A percentile compares a stretch with the other conserved stretches of the same genome.
phyloP scores from a whole-genome alignment of 2,113 vertebrate species.

The Psittacus erithacus region DNA sequence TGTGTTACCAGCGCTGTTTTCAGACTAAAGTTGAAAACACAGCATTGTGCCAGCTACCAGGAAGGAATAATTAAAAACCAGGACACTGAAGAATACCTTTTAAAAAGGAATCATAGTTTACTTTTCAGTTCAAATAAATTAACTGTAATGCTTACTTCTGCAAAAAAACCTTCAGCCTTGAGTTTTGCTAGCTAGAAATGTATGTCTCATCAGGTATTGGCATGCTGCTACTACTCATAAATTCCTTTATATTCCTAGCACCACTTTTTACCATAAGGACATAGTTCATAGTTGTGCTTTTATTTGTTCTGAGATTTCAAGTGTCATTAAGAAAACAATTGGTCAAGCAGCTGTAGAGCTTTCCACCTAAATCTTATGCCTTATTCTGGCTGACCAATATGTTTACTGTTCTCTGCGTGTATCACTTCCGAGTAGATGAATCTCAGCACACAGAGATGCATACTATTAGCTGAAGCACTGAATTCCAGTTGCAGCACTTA shows the following conservation, averaged over 20 bases:
- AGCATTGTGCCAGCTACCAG: not conserved
- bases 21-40: not conserved
- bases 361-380: not conserved
- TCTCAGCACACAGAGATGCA: not conserved
- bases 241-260: not conserved
- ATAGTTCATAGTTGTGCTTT: not conserved
- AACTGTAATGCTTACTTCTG: not conserved
- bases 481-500: constrained; percentile 4
- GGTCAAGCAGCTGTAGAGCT: not conserved
- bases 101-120: not conserved
- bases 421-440: not conserved
- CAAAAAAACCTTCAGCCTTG: not conserved
- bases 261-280: not conserved
- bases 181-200: not conserved
- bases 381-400: not conserved
- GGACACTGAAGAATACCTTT: not conserved
- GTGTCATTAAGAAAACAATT: not conserved
- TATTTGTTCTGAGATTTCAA: not conserved
- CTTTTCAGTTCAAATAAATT: not conserved
- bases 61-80: not conserved
- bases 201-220: not conserved
- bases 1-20: not conserved
- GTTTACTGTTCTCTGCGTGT: not conserved
- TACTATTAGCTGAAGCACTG: not conserved
- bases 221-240: not conserved